Conservation (phyloP, 2,797 vertebrate species). For the Ataeniobius toweri region DNA sequence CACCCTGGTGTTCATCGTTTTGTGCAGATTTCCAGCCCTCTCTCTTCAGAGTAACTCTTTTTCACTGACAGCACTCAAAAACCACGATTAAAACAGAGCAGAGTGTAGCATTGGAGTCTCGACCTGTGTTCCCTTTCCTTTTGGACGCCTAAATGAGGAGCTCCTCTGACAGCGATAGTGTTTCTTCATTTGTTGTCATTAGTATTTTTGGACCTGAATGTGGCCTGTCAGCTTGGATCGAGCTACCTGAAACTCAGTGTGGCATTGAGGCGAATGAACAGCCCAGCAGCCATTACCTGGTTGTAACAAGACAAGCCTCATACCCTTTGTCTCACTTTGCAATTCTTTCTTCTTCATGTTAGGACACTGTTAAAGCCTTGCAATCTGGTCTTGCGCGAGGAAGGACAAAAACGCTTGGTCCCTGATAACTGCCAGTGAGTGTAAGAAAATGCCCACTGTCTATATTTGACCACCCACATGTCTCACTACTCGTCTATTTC, state of each 20-base stretch:
- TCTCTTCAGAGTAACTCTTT: constrained; percentile 29
- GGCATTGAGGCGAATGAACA: constrained; percentile 48
- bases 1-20: constrained; percentile 25
- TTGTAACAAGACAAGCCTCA: constrained; percentile 43
- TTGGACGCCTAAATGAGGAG: neutral
- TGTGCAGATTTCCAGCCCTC: constrained; percentile 12
- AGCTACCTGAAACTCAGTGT: constrained; percentile 44
- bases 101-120: neutral
- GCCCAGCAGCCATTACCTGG: neutral
- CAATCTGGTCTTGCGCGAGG: constrained; percentile 5
- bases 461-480: constrained; percentile 28
- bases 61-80: constrained; percentile 26
- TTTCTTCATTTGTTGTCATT: constrained; percentile 42
- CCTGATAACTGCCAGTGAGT: constrained; percentile 29
- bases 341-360: constrained; percentile 29
- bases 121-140: neutral
- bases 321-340: constrained; percentile 37
- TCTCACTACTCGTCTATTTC: constrained; percentile 22
- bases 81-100: constrained; percentile 9
- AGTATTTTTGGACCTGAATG: constrained; percentile 52
- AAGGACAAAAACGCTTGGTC: constrained; percentile 20
- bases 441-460: constrained; percentile 29
- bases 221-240: constrained; percentile 53
- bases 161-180: constrained; percentile 23
- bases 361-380: constrained; percentile 13